Percentiles rank a stretch among this genome's conserved stretches.
phyloP scores from a whole-genome alignment of 2,113 vertebrate species.

The Nothobranchius furzeri region DNA sequence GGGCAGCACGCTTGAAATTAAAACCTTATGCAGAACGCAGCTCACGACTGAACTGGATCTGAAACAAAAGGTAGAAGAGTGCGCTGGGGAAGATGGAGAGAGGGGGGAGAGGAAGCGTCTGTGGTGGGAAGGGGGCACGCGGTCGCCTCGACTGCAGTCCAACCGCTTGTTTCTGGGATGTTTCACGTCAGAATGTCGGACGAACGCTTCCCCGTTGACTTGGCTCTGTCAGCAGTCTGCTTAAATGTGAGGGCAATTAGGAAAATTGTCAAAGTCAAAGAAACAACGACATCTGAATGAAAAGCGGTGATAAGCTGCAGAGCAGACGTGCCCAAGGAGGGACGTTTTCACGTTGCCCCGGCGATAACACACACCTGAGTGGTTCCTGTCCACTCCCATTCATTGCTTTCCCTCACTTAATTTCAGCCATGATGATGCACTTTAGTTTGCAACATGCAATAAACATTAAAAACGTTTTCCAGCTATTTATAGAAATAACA shows the following conservation, averaged over 20 bases:
- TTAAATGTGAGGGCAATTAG: constrained; percentile 77
- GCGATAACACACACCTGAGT: no score
- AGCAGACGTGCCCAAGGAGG: constrained; percentile 26
- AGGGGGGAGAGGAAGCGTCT: constrained; percentile 37
- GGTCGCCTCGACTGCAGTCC: constrained; percentile 42
- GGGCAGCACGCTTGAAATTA: constrained; percentile 66
- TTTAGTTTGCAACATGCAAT: constrained; percentile 15
- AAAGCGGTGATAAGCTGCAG: constrained; percentile 36
- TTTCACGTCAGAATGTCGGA: constrained; percentile 70
- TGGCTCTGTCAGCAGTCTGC: constrained; percentile 60
- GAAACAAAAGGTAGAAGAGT: constrained; percentile 69
- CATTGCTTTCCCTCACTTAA: constrained; percentile 1
- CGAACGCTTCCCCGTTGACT: constrained; percentile 62
- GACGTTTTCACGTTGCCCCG: constrained; percentile 16
- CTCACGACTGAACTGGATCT: constrained; percentile 68
- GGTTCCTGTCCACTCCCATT: background rate
- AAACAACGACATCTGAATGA: constrained; percentile 60
- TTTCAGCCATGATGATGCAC: constrained; percentile 1
- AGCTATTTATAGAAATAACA: constrained; percentile 7
- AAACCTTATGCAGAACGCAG: constrained; percentile 67
- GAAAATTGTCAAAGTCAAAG: constrained; percentile 65
- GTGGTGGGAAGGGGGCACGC: constrained; percentile 33
- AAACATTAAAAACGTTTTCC: constrained; percentile 9
- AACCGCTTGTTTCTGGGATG: constrained; percentile 48
- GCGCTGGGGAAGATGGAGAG: constrained; percentile 4